Conservation (phyloP, 1,140 invertebrate genomes). For the Dolichoris vasculosae region DNA sequence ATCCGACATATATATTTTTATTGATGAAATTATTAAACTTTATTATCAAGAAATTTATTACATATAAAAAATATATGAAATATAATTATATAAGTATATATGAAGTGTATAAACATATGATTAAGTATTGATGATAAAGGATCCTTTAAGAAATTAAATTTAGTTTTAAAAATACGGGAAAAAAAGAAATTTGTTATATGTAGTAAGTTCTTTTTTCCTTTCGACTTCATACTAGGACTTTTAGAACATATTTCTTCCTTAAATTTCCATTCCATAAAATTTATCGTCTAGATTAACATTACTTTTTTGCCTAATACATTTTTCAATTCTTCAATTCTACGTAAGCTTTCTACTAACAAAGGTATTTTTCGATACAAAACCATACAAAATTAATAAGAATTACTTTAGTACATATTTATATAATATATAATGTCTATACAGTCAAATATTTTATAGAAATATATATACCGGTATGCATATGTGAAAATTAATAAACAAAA, state of each 20-base stretch:
- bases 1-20: no score
- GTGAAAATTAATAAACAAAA: neutral
- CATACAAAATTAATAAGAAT: no score
- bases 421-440: no score
- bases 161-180: constrained; percentile 9
- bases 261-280: constrained; percentile 44
- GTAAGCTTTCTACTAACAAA: no score
- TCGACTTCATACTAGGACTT: constrained; percentile 36
- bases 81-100: no score
- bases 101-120: no score
- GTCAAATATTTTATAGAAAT: neutral
- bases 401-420: no score
- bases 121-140: neutral
- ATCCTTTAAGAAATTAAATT: constrained; percentile 27
- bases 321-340: constrained; percentile 40
- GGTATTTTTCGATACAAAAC: no score
- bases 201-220: constrained; percentile 32
- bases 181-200: constrained; percentile 42
- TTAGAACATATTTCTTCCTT: constrained; percentile 29
- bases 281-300: constrained; percentile 34
- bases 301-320: constrained; percentile 44
- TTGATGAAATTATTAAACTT: no score
- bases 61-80: no score
- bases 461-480: neutral
- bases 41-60: no score